These are phyloP conservation scores for Zoanthus gigantus DNA, from an alignment of 92 coral and sea anemone species.

Conservation along the genomic window DNA sequence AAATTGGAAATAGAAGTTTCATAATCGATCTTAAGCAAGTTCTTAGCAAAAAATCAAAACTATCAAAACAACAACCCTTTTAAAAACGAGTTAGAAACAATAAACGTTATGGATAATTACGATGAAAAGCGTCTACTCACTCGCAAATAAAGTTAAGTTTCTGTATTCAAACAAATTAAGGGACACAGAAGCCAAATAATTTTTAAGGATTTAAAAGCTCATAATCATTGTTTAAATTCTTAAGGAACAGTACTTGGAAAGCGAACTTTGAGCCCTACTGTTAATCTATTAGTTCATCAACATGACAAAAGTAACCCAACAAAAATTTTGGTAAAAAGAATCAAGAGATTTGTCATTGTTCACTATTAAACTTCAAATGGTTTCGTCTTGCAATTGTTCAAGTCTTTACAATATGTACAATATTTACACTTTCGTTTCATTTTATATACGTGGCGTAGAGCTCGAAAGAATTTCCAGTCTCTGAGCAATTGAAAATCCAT, in stretches of 20 bases:
- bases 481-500: constrained; percentile 95
- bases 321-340: not conserved
- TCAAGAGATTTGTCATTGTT: not conserved
- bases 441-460: constrained; percentile 22
- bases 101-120: not conserved
- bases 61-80: not conserved
- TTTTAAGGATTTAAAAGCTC: not conserved
- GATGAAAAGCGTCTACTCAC: not conserved
- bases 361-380: not conserved
- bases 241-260: constrained; percentile 12
- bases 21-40: too few species aligned
- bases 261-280: constrained; percentile 8
- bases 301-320: constrained; percentile 30
- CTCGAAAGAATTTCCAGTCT: constrained; percentile 91
- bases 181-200: not conserved
- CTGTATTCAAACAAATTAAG: not conserved
- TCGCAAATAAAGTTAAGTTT: not conserved
- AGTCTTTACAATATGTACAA: constrained; percentile 25
- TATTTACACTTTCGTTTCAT: not conserved
- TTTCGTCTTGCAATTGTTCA: not conserved
- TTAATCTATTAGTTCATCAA: not conserved
- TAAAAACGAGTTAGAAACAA: not conserved
- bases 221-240: constrained; percentile 32
- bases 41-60: too few species aligned
- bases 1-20: too few species aligned